Percentiles rank a stretch among this genome's conserved stretches.
Conservation (phyloP, 2,888 invertebrate genomes). For the Orthosia gracilis region DNA sequence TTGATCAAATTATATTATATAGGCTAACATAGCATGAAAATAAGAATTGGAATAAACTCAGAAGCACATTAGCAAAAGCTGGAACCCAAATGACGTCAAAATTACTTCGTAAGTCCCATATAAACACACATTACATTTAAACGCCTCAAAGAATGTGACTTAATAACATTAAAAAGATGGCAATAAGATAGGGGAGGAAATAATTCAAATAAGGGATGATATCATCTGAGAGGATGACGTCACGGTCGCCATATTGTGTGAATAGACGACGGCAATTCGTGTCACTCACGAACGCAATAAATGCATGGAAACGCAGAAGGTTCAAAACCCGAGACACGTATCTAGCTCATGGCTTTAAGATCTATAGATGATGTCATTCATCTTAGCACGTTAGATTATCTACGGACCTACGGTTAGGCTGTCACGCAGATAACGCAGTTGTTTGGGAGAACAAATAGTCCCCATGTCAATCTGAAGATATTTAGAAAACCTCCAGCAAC, state of each 20-base stretch:
- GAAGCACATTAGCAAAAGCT: slow-evolving; percentile 15
- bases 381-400: neutral
- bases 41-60: slow-evolving; percentile 2
- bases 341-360: slow-evolving; percentile 28
- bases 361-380: slow-evolving; percentile 3
- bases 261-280: slow-evolving; percentile 38
- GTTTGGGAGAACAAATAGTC: too few relatives aligned
- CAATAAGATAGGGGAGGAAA: slow-evolving; percentile 55
- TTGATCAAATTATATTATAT: too few relatives aligned
- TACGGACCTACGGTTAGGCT: too few relatives aligned
- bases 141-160: slow-evolving; percentile 50
- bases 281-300: slow-evolving; percentile 54
- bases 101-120: slow-evolving; percentile 44
- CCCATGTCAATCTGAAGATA: too few relatives aligned
- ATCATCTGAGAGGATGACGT: slow-evolving; percentile 59
- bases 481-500: too few relatives aligned
- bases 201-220: slow-evolving; percentile 63
- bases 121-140: slow-evolving; percentile 44
- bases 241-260: slow-evolving; percentile 39
- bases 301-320: slow-evolving; percentile 40
- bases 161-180: slow-evolving; percentile 62
- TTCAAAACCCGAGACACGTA: slow-evolving; percentile 24
- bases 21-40: too few relatives aligned
- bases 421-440: neutral
- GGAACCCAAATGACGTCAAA: slow-evolving; percentile 27